Conservation (phyloP, 1,140 invertebrate genomes). For the Pinna nobilis region DNA sequence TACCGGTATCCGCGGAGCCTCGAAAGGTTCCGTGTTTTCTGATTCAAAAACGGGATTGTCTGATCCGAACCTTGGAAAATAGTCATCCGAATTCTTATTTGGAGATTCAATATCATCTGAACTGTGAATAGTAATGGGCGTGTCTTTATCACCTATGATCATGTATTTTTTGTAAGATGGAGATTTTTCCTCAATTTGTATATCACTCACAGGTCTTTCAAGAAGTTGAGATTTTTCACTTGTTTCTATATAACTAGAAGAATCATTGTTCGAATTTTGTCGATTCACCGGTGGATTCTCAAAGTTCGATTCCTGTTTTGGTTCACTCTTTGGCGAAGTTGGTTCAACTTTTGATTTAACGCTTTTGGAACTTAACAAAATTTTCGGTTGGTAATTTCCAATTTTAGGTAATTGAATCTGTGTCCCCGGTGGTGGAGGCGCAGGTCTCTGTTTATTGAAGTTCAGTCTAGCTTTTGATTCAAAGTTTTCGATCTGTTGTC, state of each 20-base stretch:
- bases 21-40: not conserved
- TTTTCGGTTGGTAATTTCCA: constrained; percentile 43
- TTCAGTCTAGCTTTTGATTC: constrained; percentile 31
- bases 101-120: not conserved
- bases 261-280: not conserved
- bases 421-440: constrained; percentile 34
- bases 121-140: constrained; percentile 13
- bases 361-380: constrained; percentile 9
- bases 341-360: no score
- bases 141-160: constrained; percentile 39
- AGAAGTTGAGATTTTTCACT: constrained; percentile 7
- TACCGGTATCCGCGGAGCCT: not conserved
- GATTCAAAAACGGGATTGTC: constrained; percentile 14
- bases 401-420: constrained; percentile 36
- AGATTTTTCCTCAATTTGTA: not conserved
- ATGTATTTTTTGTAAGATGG: constrained; percentile 34
- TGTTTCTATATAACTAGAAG: not conserved
- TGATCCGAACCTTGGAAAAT: constrained; percentile 5
- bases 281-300: not conserved
- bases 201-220: not conserved
- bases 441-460: constrained; percentile 29
- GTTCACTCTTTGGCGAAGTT: not conserved
- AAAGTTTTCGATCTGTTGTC: constrained; percentile 32
- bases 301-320: not conserved
- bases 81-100: not conserved